Base-by-base conservation (phyloP, 2,888 invertebrate genomes). In the Leptopilina myrica region DNA sequence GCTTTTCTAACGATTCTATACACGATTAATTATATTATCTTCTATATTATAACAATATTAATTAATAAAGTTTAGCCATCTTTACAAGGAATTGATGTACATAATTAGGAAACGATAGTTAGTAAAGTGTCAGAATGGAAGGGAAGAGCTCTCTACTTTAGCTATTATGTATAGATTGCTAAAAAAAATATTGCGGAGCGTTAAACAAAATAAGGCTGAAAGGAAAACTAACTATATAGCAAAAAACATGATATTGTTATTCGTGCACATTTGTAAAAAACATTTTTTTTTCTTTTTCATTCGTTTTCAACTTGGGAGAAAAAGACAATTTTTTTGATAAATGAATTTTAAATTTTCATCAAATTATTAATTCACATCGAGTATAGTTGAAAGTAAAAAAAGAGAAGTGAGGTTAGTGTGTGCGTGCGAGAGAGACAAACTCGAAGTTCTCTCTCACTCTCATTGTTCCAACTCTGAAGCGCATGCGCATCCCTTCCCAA, bases 81-180 rank as follows among this genome's bases (percentile, higher is more conserved):
- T 89, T 87, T 87, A 86, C 86, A 88, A 89, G 89, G 90, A 89
- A 89, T 89, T 89, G 89, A 89, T 89, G 90, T 89, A 89, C 81
- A 88, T 90, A 89, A 83, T 84, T 85, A 73, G 85, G 75, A 84
- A 76, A 83, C 79, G 83, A 79, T 87, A 85, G 85, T 80, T 85
- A 87, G 85, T 79, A 78, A 83, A 85, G 84, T 84, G 84, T 86
- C 82, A 86, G 64, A 43, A 33, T 8, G 64, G 43, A 64, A 64
- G 64, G 64, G 76, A 64, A 49, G 33, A 76, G 76, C 20, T 76
- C 20, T 76, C 64, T 43, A 49, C 43, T 40, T 15, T 53, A 69
- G 69, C 53, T 49, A 43, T 43, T 43, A 49, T 49, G 4, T 49
- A 49, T 49, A 40, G 15, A 73, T 64, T 59, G 20, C 64, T 56